These are phyloP conservation scores for Eupithecia exiguata DNA, from an alignment of 2,888 invertebrate species.

Conservation along the genomic window DNA sequence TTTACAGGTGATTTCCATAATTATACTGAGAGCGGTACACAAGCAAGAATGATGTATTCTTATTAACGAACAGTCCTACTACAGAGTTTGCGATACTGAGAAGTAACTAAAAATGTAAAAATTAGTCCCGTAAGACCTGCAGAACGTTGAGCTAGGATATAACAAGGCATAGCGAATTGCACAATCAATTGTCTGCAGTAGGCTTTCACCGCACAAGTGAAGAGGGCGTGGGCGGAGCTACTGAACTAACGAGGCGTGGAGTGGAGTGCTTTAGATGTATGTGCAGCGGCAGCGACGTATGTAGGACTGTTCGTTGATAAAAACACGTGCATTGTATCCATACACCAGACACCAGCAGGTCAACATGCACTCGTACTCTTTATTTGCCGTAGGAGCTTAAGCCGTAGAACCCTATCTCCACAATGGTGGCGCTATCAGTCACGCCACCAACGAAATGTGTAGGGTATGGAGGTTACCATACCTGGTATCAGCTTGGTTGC, in stretches of 20 bases:
- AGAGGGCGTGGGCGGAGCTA: constrained; percentile 7
- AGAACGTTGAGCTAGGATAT: neutral
- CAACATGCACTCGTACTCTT: neutral
- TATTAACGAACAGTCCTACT: no score
- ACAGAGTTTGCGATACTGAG: no score
- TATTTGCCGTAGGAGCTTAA: neutral
- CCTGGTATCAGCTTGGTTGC: no score
- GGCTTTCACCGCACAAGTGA: constrained; percentile 17
- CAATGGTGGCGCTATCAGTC: no score
- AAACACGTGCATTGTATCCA: neutral
- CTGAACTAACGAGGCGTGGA: constrained; percentile 12
- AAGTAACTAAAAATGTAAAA: no score
- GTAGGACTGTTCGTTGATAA: constrained; percentile 1
- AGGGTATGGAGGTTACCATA: no score
- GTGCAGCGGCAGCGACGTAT: neutral
- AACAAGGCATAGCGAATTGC: constrained; percentile 8
- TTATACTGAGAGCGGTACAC: no score
- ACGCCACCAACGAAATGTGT: no score
- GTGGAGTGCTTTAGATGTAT: constrained; percentile 2
- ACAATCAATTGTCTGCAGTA: constrained; percentile 4
- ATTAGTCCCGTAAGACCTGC: neutral
- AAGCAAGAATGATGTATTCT: no score
- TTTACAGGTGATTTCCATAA: no score
- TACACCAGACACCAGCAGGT: neutral
- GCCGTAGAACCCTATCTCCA: no score